Base-by-base conservation (phyloP, 2,113 vertebrate species). In the Tachysurus fulvidraco region DNA sequence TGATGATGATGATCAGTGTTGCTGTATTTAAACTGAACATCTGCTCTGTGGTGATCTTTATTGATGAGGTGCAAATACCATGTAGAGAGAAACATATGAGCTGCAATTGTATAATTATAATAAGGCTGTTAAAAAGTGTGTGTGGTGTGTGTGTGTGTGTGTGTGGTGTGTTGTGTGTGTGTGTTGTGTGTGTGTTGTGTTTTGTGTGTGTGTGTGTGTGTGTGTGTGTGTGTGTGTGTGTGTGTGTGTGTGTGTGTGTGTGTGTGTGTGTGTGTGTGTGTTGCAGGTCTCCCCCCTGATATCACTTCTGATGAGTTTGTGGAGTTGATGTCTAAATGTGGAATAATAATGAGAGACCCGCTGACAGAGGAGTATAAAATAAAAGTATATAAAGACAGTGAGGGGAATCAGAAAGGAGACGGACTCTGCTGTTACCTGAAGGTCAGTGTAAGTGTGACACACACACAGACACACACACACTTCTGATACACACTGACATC, bases 401-500 rank as follows among this genome's bases (percentile, higher is more conserved):
- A 98, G 62, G 98, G 97, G 78, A 98, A 99, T 91, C 96, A 97
- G 86, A 99, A 99, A 93, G 98, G 98, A 87, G 98, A 99, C 16
- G 98, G 98, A 7, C 96, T 99, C 86, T 99, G 98, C 93, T 99
- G 98, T 93, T 99, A 98, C 89, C 95, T 98, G 13, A 99, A 99
- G 96, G 98, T 99, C n/a, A 88, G 95, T 12, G 36, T n/a, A n/a
- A 41, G n/a, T 19, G 46, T 52, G 23, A 74, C 4, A 21, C 44
- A 30, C n/a, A 30, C 23, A 74, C 4, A 21, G 44, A 30, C n/a
- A 30, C 76, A 78, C 65, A 57, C 17, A 79, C 50, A 46, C 76
- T 16, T 2, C 69, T 41, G 14, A 30, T 50, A 69, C 71, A 30
- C 19, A 57, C 41, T 64, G 23, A 36, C 25, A 9, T 9, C 10